phyloP scores from a whole-genome alignment of 2,113 vertebrate genomes.

The Eulemur macaco region DNA sequence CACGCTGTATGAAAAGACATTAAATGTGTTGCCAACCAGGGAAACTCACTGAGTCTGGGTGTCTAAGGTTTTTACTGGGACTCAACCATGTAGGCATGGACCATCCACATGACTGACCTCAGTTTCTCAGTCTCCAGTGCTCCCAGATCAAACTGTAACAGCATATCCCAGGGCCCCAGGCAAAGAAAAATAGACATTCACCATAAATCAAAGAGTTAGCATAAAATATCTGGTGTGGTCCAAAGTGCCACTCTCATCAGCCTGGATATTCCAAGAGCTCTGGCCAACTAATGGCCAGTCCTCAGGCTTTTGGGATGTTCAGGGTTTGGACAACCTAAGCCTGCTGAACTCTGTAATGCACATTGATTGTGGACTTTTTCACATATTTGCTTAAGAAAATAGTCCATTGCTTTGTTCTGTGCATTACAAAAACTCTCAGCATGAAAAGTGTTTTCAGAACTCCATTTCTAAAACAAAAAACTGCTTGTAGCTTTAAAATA shows the following conservation, averaged over 20 bases:
- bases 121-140: background rate
- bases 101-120: background rate
- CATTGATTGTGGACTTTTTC: background rate
- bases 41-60: background rate
- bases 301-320: background rate
- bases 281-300: background rate
- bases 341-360: background rate
- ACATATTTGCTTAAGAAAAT: background rate
- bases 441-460: background rate
- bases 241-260: background rate
- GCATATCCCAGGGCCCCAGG: background rate
- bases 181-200: background rate
- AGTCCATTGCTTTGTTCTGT: background rate
- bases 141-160: background rate
- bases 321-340: background rate
- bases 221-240: background rate
- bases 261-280: background rate
- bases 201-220: background rate
- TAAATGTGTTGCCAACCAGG: background rate
- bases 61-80: background rate
- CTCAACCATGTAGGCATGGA: background rate
- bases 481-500: background rate
- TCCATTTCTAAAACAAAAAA: background rate
- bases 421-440: background rate
- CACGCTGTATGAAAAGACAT: background rate